These are phyloP conservation scores for Peromyscus eremicus DNA, from an alignment of 2,797 vertebrate genomes.

Conservation along the genomic window DNA sequence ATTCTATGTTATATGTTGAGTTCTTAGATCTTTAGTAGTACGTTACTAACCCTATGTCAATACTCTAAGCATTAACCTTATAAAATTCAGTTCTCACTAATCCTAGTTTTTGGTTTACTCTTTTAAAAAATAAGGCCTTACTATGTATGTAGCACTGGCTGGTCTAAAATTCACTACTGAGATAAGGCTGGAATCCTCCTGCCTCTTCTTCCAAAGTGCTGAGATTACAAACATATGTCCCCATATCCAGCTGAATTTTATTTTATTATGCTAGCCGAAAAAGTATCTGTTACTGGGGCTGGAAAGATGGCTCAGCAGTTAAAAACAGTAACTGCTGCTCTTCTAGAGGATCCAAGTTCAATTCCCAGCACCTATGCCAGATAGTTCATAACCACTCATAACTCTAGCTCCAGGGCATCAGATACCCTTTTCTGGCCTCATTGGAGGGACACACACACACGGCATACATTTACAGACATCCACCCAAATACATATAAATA, in stretches of 20 bases:
- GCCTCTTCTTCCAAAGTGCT: not conserved
- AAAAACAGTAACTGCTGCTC: not conserved
- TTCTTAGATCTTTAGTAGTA: not conserved
- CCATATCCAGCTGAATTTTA: not conserved
- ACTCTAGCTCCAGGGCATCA: not conserved
- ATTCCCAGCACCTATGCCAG: not conserved
- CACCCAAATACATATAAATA: not conserved
- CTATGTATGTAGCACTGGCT: not conserved
- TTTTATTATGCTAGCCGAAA: constrained; percentile 17
- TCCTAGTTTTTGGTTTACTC: not conserved
- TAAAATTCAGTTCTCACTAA: constrained; percentile 52
- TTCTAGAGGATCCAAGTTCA: not conserved
- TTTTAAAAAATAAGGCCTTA: not conserved
- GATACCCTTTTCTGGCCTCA: not conserved
- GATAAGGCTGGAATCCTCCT: not conserved
- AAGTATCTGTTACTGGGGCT: not conserved
- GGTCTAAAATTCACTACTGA: not conserved
- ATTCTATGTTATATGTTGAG: constrained; percentile 10
- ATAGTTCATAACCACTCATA: not conserved
- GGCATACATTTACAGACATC: not conserved
- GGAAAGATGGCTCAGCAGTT: not conserved
- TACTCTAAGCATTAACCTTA: constrained; percentile 1
- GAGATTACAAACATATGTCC: not conserved
- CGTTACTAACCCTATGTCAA: not conserved
- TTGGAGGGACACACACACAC: not conserved